phyloP scores from a whole-genome alignment of 1,140 invertebrate species.

The Meloidogyne chitwoodi region DNA sequence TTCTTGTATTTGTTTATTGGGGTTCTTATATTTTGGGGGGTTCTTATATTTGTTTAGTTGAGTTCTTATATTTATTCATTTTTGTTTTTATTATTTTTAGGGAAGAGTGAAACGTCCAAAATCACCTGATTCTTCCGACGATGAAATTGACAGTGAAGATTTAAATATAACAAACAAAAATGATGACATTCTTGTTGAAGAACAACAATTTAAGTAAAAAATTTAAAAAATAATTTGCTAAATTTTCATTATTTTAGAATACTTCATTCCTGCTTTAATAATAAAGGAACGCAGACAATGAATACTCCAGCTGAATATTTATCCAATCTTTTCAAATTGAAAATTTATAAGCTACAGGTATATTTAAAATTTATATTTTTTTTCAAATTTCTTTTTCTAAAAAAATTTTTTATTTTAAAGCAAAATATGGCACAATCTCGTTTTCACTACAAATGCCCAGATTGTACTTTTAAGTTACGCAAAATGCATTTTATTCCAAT shows the following conservation, averaged over 20 bases:
- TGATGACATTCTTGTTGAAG: not conserved
- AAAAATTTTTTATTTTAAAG: too few relatives aligned
- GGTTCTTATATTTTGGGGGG: too few relatives aligned
- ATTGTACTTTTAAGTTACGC: not conserved
- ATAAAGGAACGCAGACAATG: not conserved
- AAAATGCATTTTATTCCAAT: constrained; percentile 4
- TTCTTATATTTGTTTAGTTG: too few relatives aligned
- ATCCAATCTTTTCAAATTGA: not conserved
- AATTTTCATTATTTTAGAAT: not conserved
- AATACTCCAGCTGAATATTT: not conserved
- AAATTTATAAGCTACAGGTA: not conserved
- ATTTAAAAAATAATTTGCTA: too few relatives aligned
- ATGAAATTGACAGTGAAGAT: not conserved
- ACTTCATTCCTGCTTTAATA: not conserved
- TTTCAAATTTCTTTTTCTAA: not conserved
- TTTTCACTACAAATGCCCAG: not conserved
- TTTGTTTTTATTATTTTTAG: not conserved
- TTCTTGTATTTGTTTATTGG: too few relatives aligned
- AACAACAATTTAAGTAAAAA: too few relatives aligned
- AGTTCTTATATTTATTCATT: too few relatives aligned
- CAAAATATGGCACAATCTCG: not conserved
- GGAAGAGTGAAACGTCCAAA: not conserved
- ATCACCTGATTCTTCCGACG: not conserved
- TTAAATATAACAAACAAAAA: not conserved
- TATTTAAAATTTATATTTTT: not conserved